A percentile compares a stretch with the other conserved stretches of the same genome.
These are phyloP conservation scores for Teinopalpus imperialis DNA, from an alignment of 2,888 invertebrate genomes.

Conservation along the genomic window DNA sequence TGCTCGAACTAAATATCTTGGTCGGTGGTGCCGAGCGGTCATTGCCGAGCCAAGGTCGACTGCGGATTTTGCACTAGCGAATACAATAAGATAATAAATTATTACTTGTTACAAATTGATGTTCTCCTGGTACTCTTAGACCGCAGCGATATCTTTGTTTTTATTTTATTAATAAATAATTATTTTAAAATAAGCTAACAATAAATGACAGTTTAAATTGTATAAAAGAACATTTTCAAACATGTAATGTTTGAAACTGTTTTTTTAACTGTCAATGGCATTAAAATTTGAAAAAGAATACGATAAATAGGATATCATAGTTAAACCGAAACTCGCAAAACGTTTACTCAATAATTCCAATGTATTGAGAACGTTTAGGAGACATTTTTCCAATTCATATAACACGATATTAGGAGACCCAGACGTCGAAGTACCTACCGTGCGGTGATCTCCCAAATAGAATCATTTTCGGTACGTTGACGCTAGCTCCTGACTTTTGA, in stretches of 20 bases:
- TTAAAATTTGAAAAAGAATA: too few relatives aligned
- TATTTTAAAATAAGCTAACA: too few relatives aligned
- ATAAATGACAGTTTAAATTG: too few relatives aligned
- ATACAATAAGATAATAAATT: neutral
- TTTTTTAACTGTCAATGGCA: too few relatives aligned
- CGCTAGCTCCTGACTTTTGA: conserved; percentile 32
- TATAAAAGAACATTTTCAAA: too few relatives aligned
- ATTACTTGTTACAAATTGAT: too few relatives aligned
- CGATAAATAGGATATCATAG: too few relatives aligned
- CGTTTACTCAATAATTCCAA: neutral
- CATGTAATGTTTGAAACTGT: too few relatives aligned
- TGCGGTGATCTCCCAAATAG: conserved; percentile 37
- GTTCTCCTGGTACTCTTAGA: too few relatives aligned
- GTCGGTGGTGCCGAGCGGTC: conserved; percentile 16
- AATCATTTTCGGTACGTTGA: conserved; percentile 41
- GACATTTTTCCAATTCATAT: conserved; percentile 20
- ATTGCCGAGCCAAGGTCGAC: conserved; percentile 20
- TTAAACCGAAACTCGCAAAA: too few relatives aligned
- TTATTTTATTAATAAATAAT: too few relatives aligned
- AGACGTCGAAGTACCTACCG: conserved; percentile 34
- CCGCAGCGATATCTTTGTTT: too few relatives aligned
- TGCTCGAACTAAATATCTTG: conserved; percentile 25
- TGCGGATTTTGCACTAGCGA: neutral
- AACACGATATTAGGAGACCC: conserved; percentile 19
- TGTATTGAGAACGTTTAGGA: conserved; percentile 5